phyloP scores from a whole-genome alignment of 2,888 invertebrate species.

The Cerastis leucographa region DNA sequence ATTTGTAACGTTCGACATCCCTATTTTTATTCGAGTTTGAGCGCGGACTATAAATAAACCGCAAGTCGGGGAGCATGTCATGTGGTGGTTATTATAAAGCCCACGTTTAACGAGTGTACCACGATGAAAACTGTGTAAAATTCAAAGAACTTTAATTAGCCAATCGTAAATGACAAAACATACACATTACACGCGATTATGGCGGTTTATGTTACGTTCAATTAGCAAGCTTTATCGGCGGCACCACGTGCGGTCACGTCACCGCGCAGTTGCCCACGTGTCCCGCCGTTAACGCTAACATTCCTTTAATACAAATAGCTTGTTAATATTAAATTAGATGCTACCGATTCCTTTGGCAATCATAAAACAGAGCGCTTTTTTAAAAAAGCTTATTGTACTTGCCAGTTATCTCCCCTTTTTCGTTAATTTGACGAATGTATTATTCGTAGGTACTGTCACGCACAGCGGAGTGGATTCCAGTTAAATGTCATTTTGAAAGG shows the following conservation, averaged over 20 bases:
- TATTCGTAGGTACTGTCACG: conserved; percentile 62
- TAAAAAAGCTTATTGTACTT: conserved; percentile 54
- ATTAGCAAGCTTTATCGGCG: conserved; percentile 73
- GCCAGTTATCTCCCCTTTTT: conserved; percentile 57
- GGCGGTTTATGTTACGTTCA: conserved; percentile 73
- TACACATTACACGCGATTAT: conserved; percentile 71
- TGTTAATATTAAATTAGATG: conserved; percentile 76
- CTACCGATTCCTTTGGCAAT: conserved; percentile 72
- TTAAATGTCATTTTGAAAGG: conserved; percentile 62
- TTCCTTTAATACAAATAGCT: conserved; percentile 79
- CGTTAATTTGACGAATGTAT: conserved; percentile 65
- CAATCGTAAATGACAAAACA: conserved; percentile 76
- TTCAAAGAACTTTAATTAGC: conserved; percentile 81
- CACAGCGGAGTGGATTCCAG: conserved; percentile 47
- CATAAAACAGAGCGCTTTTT: conserved; percentile 70
- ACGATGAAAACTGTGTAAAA: conserved; percentile 74
- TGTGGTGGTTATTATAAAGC: conserved; percentile 71
- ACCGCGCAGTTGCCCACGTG: conserved; percentile 63
- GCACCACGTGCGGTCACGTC: conserved; percentile 73
- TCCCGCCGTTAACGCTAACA: conserved; percentile 60
- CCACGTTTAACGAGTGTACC: conserved; percentile 68
- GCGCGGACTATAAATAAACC: conserved; percentile 63
- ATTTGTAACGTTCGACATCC: conserved; percentile 71
- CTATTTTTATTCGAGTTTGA: conserved; percentile 68
- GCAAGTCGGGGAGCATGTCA: conserved; percentile 69